Conservation (phyloP, 2,113 vertebrate species). For the Ornithorhynchus anatinus region DNA sequence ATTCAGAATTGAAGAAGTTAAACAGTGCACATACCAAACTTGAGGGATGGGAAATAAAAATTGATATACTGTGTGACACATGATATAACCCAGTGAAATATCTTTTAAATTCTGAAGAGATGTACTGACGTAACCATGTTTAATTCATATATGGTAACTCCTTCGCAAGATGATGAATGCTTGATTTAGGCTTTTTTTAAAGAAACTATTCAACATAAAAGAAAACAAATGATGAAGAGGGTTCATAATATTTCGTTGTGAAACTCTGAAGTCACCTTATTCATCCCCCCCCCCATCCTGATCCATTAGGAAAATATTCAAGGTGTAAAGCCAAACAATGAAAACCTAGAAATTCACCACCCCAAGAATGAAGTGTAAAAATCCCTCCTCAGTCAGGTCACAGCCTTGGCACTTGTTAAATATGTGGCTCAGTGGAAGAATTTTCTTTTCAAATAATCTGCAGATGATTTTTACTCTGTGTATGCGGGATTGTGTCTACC, state of each 20-base stretch:
- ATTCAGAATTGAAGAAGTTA: constrained; percentile 77
- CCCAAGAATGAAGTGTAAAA: constrained; percentile 29
- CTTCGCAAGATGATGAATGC: constrained; percentile 66
- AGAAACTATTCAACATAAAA: constrained; percentile 57
- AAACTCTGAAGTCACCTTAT: constrained; percentile 51
- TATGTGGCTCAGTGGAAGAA: neutral
- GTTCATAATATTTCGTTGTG: constrained; percentile 53
- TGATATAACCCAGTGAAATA: constrained; percentile 77
- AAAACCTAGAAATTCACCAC: constrained; percentile 45
- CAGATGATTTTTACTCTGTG: constrained; percentile 28
- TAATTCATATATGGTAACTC: constrained; percentile 68
- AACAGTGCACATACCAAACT: constrained; percentile 74
- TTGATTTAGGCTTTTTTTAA: constrained; percentile 62
- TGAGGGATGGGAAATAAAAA: constrained; percentile 81
- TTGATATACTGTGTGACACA: constrained; percentile 76
- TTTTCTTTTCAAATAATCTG: constrained; percentile 12
- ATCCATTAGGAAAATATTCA: constrained; percentile 48
- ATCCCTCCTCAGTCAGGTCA: constrained; percentile 18
- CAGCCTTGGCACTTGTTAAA: neutral
- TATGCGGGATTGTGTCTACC: constrained; percentile 13
- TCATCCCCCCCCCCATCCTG: constrained; percentile 26
- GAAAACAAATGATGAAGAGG: constrained; percentile 71
- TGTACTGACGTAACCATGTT: constrained; percentile 72
- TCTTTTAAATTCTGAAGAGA: constrained; percentile 68
- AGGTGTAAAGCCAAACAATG: constrained; percentile 52